phyloP scores from a whole-genome alignment of 2,113 vertebrate species.

The Labeo catla region DNA sequence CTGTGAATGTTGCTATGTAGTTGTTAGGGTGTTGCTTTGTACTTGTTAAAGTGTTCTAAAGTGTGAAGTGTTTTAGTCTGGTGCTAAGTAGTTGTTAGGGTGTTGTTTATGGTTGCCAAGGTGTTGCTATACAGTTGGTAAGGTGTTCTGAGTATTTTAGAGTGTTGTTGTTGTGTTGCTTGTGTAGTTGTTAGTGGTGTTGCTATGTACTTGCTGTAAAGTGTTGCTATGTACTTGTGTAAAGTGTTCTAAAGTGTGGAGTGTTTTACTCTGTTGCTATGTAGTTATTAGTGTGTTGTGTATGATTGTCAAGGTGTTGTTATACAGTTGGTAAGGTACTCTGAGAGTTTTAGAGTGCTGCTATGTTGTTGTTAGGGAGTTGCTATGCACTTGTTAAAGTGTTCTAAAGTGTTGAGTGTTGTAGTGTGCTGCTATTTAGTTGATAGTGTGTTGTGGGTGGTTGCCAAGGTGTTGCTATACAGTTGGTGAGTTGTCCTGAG shows the following conservation, averaged over 20 bases:
- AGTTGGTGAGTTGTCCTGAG: neutral
- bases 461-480: neutral
- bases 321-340: too few relatives aligned
- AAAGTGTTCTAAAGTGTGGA: too few relatives aligned
- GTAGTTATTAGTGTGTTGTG: too few relatives aligned
- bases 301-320: too few relatives aligned
- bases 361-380: neutral
- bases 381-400: neutral
- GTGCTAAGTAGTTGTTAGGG: neutral
- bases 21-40: too few relatives aligned
- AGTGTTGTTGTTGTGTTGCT: too few relatives aligned
- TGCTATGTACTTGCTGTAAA: too few relatives aligned
- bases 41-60: too few relatives aligned
- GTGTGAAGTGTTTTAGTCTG: neutral
- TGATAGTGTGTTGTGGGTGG: neutral
- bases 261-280: neutral
- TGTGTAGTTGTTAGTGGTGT: too few relatives aligned
- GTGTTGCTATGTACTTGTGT: too few relatives aligned
- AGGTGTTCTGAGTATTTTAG: too few relatives aligned
- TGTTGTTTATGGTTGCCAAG: neutral
- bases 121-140: neutral
- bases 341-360: neutral
- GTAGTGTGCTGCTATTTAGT: neutral
- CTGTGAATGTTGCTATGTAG: neutral
- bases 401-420: neutral